Evolutionary conservation across 2,797 vertebrate species (phyloP).

Genomic region (Tauraco hartlaubi): DNA sequence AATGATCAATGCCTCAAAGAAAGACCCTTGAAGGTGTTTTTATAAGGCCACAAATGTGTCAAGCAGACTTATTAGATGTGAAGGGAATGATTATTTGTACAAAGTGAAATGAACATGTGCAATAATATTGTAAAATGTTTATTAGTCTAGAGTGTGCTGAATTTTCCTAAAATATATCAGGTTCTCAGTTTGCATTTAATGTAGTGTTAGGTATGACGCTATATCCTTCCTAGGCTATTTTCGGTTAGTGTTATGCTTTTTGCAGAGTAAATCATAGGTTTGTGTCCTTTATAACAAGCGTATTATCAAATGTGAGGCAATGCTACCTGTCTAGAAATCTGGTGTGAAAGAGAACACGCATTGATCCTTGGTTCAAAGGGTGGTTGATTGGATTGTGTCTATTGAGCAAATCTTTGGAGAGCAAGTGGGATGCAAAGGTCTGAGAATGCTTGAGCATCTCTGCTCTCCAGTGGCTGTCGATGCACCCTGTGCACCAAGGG

Average conservation of each 20-base stretch:
- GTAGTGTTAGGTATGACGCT: constrained; percentile 87
- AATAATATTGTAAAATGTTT: constrained; percentile 90
- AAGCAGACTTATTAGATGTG: constrained; percentile 90
- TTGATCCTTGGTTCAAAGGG: neutral
- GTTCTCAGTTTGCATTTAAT: constrained; percentile 90
- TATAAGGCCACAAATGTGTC: constrained; percentile 86
- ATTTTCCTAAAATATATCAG: constrained; percentile 90
- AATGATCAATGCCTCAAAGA: constrained; percentile 84
- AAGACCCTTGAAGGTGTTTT: constrained; percentile 84
- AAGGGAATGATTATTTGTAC: constrained; percentile 88
- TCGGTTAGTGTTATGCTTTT: constrained; percentile 82
- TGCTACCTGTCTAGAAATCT: constrained; percentile 64
- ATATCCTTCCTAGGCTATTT: constrained; percentile 88
- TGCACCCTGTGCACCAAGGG: neutral
- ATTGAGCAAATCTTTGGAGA: neutral
- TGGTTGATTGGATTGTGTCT: neutral
- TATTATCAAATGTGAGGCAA: constrained; percentile 65
- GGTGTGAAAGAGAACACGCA: neutral
- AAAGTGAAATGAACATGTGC: constrained; percentile 88
- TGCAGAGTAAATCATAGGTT: constrained; percentile 80
- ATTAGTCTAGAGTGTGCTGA: constrained; percentile 89
- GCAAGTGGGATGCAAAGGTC: neutral
- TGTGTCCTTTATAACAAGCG: constrained; percentile 77
- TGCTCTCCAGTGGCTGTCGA: neutral
- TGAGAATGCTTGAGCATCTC: neutral